Evolutionary conservation across 2,888 invertebrate genomes (phyloP).

Genomic region (Philaethria dido): DNA sequence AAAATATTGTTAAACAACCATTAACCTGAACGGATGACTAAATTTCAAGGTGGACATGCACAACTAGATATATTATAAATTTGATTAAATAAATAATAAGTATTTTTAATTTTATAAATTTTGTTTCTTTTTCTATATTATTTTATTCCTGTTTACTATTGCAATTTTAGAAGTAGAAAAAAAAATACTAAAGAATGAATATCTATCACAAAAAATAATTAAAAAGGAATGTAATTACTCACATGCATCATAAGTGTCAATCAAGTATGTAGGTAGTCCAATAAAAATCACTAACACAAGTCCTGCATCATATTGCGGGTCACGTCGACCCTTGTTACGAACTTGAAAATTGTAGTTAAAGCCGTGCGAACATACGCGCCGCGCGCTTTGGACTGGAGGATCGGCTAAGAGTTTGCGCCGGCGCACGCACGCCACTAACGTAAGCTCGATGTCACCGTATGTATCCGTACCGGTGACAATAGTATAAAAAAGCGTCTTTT

Average conservation of each 20-base stretch:
- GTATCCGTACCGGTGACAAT: constrained; percentile 34
- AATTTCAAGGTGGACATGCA: constrained; percentile 30
- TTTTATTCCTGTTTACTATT: not conserved
- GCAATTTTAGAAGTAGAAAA: not conserved
- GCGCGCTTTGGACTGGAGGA: constrained; percentile 58
- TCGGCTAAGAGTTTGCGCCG: constrained; percentile 44
- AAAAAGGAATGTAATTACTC: constrained; percentile 48
- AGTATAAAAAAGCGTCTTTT: constrained; percentile 28
- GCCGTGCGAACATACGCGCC: constrained; percentile 57
- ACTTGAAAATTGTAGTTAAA: constrained; percentile 32
- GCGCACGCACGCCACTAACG: constrained; percentile 42
- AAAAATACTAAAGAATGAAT: not conserved
- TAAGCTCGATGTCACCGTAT: constrained; percentile 24
- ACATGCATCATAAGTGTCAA: constrained; percentile 73
- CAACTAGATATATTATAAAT: constrained; percentile 11
- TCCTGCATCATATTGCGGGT: constrained; percentile 56
- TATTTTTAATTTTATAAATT: not conserved
- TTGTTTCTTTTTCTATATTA: not conserved
- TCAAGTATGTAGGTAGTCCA: constrained; percentile 51
- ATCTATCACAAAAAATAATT: not conserved
- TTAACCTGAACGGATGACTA: constrained; percentile 22
- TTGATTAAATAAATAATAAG: not conserved
- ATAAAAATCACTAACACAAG: constrained; percentile 64
- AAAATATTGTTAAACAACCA: constrained; percentile 8
- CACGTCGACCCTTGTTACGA: constrained; percentile 63